Percentiles rank a stretch among this genome's conserved stretches.
Conservation (phyloP, 2,797 vertebrate genomes). For the Ctenosaura bakeri region DNA sequence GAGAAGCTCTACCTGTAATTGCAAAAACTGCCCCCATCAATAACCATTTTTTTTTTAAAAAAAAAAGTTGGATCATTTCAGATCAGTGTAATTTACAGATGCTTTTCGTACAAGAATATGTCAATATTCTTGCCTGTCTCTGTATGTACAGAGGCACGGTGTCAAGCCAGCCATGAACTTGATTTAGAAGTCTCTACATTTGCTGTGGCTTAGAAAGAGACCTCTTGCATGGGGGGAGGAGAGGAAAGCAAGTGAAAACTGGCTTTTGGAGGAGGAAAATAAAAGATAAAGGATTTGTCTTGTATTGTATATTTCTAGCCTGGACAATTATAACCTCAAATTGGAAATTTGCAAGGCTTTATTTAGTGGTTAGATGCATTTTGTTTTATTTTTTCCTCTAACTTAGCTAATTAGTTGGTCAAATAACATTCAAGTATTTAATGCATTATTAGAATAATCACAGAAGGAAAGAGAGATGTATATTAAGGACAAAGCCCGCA, state of each 20-base stretch:
- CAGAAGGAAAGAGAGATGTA: background rate
- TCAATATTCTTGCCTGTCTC: constrained; percentile 35
- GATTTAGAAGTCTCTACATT: constrained; percentile 38
- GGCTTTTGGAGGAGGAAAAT: background rate
- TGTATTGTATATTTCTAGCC: background rate
- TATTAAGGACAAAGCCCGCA: background rate
- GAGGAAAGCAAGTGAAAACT: background rate
- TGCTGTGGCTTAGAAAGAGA: constrained; percentile 15
- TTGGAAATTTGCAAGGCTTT: background rate
- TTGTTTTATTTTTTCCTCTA: background rate
- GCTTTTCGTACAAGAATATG: constrained; percentile 21
- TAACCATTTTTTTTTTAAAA: constrained; percentile 17
- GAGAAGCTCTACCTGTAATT: background rate
- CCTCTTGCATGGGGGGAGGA: background rate
- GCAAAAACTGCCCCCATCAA: background rate
- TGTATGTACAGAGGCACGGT: constrained; percentile 3
- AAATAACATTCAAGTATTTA: background rate
- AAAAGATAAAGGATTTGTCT: background rate
- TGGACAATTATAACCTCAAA: constrained; percentile 17
- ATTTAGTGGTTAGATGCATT: background rate
- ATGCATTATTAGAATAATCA: constrained; percentile 1
- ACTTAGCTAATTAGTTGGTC: background rate
- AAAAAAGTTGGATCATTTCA: constrained; percentile 23
- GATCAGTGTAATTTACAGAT: constrained; percentile 33
- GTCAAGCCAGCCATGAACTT: constrained; percentile 11